Evolutionary conservation across 2,113 vertebrate species (phyloP).

Genomic region (Gopherus evgoodei): DNA sequence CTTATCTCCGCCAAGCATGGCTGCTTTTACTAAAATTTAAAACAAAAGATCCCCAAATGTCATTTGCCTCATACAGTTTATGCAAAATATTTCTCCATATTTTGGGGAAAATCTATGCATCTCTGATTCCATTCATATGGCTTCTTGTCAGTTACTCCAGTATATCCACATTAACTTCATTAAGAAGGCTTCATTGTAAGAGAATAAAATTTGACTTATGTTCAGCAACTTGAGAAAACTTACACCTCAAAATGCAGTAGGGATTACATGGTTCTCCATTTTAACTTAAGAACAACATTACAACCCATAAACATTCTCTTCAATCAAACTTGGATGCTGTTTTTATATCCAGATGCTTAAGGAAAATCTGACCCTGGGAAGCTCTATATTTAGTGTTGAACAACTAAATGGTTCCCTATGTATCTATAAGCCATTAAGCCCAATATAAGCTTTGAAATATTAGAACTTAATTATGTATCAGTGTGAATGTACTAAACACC

Average conservation of each 20-base stretch:
- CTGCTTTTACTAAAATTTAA: neutral
- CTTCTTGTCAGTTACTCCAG: neutral
- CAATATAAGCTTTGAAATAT: neutral
- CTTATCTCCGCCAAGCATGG: neutral
- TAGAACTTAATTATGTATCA: neutral
- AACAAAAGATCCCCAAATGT: neutral
- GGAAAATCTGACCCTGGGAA: neutral
- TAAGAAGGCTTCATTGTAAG: neutral
- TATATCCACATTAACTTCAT: neutral
- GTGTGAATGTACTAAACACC: neutral
- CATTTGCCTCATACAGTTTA: neutral
- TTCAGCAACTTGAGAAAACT: neutral
- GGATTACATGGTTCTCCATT: neutral
- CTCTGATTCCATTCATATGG: neutral
- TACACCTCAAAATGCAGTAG: neutral
- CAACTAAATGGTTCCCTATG: neutral
- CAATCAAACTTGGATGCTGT: neutral
- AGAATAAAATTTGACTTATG: neutral
- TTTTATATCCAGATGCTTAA: neutral
- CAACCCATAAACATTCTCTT: neutral
- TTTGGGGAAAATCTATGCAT: neutral
- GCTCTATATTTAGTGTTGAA: neutral
- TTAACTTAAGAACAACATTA: neutral
- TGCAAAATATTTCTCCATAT: neutral
- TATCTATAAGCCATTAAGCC: neutral